A percentile compares a stretch with the other conserved stretches of the same genome.
These are phyloP conservation scores for Sphaerophoria rueppellii DNA, from an alignment of 2,888 invertebrate genomes.

Conservation along the genomic window DNA sequence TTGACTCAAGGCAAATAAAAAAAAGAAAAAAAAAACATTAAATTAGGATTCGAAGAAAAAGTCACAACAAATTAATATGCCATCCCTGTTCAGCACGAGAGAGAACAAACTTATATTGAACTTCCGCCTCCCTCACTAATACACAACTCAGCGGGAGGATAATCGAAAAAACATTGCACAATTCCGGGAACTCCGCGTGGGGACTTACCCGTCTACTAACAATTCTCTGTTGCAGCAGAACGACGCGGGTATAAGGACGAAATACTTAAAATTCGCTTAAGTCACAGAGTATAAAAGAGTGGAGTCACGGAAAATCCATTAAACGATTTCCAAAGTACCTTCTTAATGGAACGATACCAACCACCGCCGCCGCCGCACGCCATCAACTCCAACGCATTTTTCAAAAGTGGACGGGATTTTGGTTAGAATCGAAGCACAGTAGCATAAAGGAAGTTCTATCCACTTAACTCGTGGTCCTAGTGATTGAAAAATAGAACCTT, in stretches of 20 bases:
- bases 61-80: conserved; percentile 71
- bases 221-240: not conserved
- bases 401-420: not conserved
- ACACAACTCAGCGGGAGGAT: conserved; percentile 43
- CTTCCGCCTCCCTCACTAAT: conserved; percentile 1
- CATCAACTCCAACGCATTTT: conserved; percentile 34
- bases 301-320: conserved; percentile 73
- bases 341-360: conserved; percentile 65
- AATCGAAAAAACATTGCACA: conserved; percentile 71
- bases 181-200: conserved; percentile 60
- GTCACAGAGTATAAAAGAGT: conserved; percentile 73
- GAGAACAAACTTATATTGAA: conserved; percentile 61
- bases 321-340: conserved; percentile 72
- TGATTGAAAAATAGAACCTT: conserved; percentile 32
- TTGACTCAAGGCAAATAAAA: not conserved
- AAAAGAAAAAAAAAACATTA: conserved; percentile 12
- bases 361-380: conserved; percentile 33
- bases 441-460: conserved; percentile 47
- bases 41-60: conserved; percentile 26
- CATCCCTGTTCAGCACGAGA: conserved; percentile 60
- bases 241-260: not conserved
- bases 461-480: conserved; percentile 52
- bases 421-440: not conserved
- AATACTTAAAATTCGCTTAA: conserved; percentile 73
- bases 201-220: conserved; percentile 20